Percentiles rank a stretch among this genome's conserved stretches.
Conservation (phyloP, 2,888 invertebrate species). For the Xestia xanthographa region DNA sequence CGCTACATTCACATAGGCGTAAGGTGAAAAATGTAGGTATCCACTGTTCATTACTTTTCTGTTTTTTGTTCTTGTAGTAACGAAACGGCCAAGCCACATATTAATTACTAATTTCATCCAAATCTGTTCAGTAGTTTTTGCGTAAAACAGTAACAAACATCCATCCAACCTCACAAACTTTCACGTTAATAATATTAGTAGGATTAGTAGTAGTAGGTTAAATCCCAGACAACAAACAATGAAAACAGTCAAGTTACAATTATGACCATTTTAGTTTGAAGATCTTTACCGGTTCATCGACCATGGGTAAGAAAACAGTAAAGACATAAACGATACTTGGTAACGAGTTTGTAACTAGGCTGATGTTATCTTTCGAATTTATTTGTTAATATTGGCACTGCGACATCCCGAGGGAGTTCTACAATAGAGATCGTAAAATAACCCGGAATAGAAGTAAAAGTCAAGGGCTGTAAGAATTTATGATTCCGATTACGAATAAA, state of each 20-base stretch:
- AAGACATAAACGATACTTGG: slow-evolving; percentile 7
- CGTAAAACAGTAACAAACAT: too few species aligned
- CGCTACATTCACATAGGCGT: too few species aligned
- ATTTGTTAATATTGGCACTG: slow-evolving; percentile 24
- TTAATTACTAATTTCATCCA: too few species aligned
- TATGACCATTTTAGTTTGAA: not conserved
- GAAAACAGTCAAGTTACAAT: not conserved
- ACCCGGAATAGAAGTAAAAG: slow-evolving; percentile 27
- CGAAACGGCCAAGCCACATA: too few species aligned
- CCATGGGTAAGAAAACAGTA: slow-evolving; percentile 14
- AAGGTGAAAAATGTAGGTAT: too few species aligned
- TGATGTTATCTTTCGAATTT: slow-evolving; percentile 21
- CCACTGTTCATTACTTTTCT: too few species aligned
- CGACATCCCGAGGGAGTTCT: not conserved
- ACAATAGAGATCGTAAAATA: slow-evolving; percentile 32
- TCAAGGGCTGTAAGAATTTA: slow-evolving; percentile 31
- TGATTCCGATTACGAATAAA: slow-evolving; percentile 25
- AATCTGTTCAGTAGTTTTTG: too few species aligned
- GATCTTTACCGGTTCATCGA: not conserved
- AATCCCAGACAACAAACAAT: not conserved
- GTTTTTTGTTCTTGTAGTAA: too few species aligned
- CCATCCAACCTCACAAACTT: too few species aligned
- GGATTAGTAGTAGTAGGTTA: not conserved
- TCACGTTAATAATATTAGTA: too few species aligned
- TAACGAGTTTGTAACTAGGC: slow-evolving; percentile 18